Evolutionary conservation across 2,888 invertebrate genomes (phyloP).

Genomic region (Tachina fera): DNA sequence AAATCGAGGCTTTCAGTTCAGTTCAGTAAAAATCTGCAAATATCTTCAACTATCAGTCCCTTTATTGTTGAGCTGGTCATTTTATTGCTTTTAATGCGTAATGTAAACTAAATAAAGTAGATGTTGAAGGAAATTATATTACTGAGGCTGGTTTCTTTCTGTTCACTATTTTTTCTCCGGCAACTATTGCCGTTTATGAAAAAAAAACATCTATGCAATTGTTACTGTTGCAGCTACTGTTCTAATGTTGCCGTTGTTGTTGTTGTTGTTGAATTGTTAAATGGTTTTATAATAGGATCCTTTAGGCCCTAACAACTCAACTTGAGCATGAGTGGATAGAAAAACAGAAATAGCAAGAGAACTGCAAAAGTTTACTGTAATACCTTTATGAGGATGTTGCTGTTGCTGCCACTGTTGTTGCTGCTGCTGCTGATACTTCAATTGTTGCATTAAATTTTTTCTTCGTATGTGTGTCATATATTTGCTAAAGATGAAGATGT

Average conservation of each 20-base stretch:
- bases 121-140: slow-evolving; percentile 64
- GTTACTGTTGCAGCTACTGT: slow-evolving; percentile 46
- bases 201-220: slow-evolving; percentile 39
- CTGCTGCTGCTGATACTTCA: slow-evolving; percentile 44
- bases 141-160: slow-evolving; percentile 33
- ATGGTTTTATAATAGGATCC: slow-evolving; percentile 61
- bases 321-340: slow-evolving; percentile 41
- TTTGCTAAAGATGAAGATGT: background rate
- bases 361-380: slow-evolving; percentile 28
- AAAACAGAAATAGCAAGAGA: slow-evolving; percentile 11
- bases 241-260: slow-evolving; percentile 12
- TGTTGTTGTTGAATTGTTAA: slow-evolving; percentile 60
- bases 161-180: slow-evolving; percentile 1
- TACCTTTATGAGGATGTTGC: slow-evolving; percentile 42
- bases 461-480: slow-evolving; percentile 5
- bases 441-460: slow-evolving; percentile 62
- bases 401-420: background rate
- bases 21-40: background rate
- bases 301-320: slow-evolving; percentile 65
- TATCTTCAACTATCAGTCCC: no score
- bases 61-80: slow-evolving; percentile 12
- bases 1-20: no score
- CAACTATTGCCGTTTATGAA: slow-evolving; percentile 4
- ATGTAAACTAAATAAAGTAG: slow-evolving; percentile 42
- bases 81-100: slow-evolving; percentile 31